These are phyloP conservation scores for Papilio machaon DNA, from an alignment of 1,140 invertebrate genomes.

Conservation along the genomic window DNA sequence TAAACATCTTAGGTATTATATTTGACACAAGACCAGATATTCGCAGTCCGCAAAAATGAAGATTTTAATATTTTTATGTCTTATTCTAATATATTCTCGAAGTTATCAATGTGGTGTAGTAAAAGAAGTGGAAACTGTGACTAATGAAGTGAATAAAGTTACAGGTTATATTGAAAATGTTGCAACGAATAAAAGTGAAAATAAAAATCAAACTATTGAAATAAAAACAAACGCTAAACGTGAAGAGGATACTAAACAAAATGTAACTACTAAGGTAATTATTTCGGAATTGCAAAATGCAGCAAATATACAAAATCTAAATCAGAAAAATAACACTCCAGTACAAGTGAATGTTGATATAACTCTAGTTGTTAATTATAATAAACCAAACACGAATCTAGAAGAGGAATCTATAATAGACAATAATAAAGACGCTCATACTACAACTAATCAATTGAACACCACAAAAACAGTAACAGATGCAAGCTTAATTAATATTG, in stretches of 20 bases:
- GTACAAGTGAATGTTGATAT: conserved; percentile 34
- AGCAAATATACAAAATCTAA: conserved; percentile 10
- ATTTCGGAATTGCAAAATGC: neutral
- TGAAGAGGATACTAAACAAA: neutral
- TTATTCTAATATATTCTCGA: neutral
- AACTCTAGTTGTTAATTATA: conserved; percentile 23
- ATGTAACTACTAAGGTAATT: neutral
- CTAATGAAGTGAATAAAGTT: conserved; percentile 25
- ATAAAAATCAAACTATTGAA: conserved; percentile 3
- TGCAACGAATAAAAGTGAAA: neutral
- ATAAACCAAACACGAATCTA: neutral
- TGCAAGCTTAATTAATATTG: neutral
- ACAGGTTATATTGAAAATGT: neutral
- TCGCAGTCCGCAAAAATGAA: neutral
- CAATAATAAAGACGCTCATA: neutral
- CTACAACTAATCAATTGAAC: neutral
- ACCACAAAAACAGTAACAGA: neutral
- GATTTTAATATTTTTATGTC: neutral
- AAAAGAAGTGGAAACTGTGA: conserved; percentile 23
- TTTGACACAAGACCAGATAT: neutral
- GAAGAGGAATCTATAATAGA: neutral
- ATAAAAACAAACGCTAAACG: conserved; percentile 1
- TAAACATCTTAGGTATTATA: neutral
- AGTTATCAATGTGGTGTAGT: conserved; percentile 22
- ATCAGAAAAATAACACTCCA: neutral